Evolutionary conservation across 2,113 vertebrate species (phyloP).

Genomic region (Hipposideros armiger): DNA sequence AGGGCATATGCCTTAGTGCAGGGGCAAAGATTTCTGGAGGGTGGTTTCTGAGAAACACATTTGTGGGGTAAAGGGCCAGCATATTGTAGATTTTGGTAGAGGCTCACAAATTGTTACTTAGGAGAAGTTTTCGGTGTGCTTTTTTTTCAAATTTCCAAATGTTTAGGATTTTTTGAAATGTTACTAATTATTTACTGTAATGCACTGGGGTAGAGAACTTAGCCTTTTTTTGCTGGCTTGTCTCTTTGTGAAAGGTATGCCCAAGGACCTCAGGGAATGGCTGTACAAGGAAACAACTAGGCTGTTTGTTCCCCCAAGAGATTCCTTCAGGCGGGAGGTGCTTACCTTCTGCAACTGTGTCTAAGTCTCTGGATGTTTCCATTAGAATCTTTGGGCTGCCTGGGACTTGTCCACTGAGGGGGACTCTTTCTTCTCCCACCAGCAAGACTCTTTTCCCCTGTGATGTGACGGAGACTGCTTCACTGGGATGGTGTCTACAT

Average conservation of each 20-base stretch:
- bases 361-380: background rate
- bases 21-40: background rate
- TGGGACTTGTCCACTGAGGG: too few relatives aligned
- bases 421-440: background rate
- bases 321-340: background rate
- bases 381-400: background rate
- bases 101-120: background rate
- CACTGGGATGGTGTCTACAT: accelerated
- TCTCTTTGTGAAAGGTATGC: background rate
- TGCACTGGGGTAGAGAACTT: background rate
- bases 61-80: background rate
- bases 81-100: background rate
- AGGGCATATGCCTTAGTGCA: too few relatives aligned
- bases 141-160: background rate
- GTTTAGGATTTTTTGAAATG: background rate
- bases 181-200: background rate
- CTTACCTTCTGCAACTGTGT: background rate
- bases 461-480: accelerated
- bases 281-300: background rate
- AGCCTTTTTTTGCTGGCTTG: background rate
- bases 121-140: background rate
- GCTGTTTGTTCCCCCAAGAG: accelerated
- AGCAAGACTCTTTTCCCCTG: too few relatives aligned
- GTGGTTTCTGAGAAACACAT: background rate
- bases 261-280: accelerated